Conservation (phyloP, 2,797 vertebrate genomes). For the Chanos chanos region DNA sequence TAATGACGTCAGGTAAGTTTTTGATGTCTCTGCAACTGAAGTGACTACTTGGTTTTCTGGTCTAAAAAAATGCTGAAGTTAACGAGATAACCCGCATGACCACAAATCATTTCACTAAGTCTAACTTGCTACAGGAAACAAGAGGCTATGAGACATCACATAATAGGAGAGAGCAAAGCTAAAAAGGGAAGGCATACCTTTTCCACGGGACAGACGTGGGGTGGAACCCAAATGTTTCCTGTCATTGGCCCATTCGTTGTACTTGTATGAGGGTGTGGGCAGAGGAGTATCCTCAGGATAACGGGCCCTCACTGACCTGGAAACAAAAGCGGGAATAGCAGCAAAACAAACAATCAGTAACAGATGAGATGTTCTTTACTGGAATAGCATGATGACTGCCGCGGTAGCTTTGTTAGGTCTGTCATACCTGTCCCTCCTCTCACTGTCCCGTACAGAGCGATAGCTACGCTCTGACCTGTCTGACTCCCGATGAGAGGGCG, state of each 20-base stretch:
- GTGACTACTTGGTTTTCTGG: too few species aligned
- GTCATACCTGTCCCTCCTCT: conserved; percentile 78
- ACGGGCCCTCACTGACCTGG: conserved; percentile 84
- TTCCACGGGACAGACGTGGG: conserved; percentile 89
- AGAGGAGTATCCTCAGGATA: conserved; percentile 86
- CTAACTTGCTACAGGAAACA: not conserved
- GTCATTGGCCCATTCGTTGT: conserved; percentile 98
- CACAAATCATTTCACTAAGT: too few species aligned
- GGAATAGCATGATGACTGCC: not conserved
- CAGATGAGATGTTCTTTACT: too few species aligned
- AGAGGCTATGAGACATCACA: not conserved
- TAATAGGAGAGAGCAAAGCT: too few species aligned
- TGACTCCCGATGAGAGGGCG: conserved; percentile 75
- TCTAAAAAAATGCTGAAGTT: too few species aligned
- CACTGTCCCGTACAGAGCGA: conserved; percentile 75
- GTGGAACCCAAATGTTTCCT: conserved; percentile 88
- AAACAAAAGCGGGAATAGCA: too few species aligned
- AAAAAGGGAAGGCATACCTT: conserved; percentile 69
- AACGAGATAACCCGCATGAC: too few species aligned
- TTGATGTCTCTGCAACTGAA: too few species aligned
- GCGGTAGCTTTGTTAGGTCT: not conserved
- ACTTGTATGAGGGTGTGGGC: conserved; percentile 95
- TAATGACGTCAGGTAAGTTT: too few species aligned
- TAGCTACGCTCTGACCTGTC: conserved; percentile 81
- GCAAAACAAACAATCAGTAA: too few species aligned